A percentile compares a stretch with the other conserved stretches of the same genome.
These are phyloP conservation scores for Aphaenogaster rudis DNA, from an alignment of 1,140 invertebrate genomes.

Conservation along the genomic window DNA sequence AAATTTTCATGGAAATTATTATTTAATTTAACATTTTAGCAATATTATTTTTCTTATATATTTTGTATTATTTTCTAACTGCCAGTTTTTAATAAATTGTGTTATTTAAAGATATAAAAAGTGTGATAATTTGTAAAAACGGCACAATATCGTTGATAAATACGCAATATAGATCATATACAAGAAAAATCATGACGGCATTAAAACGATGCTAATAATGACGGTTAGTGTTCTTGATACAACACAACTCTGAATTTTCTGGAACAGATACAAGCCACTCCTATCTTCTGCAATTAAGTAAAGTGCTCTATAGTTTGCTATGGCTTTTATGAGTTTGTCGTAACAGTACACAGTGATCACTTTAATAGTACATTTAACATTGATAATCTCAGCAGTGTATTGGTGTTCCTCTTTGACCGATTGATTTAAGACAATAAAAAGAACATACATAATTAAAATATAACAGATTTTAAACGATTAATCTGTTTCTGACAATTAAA, in stretches of 20 bases:
- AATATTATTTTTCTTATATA: background rate
- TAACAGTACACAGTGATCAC: background rate
- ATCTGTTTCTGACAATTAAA: background rate
- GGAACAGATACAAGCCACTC: conserved; percentile 12
- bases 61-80: background rate
- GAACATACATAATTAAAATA: background rate
- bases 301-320: conserved; percentile 16
- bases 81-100: background rate
- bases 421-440: background rate
- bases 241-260: conserved; percentile 26
- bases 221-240: background rate
- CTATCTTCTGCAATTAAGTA: conserved; percentile 30
- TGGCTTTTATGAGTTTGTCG: background rate
- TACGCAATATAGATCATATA: background rate
- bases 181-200: background rate
- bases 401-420: background rate
- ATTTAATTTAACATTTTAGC: background rate
- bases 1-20: background rate
- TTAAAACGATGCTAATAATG: background rate
- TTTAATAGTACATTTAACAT: background rate
- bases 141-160: background rate
- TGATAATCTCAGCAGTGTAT: background rate
- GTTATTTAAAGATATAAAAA: conserved; percentile 4
- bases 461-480: background rate
- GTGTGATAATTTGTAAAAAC: background rate